Base-by-base conservation (phyloP, 92 coral and sea anemone genomes). In the Paragorgia papillata region DNA sequence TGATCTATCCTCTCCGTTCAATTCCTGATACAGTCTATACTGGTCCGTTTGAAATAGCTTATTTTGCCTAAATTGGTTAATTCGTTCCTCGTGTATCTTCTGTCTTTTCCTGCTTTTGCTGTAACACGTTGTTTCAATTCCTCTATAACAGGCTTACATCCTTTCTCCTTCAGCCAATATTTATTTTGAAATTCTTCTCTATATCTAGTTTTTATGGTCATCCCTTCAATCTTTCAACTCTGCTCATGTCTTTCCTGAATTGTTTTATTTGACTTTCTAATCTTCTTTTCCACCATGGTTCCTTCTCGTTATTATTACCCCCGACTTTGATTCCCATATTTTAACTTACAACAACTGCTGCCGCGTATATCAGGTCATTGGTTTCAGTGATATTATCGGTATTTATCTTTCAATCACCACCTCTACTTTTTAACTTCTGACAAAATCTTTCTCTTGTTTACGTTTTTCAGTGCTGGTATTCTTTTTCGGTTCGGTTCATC, bases 81-180 rank as follows among this genome's bases (percentile, higher is more conserved):
- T 4, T 4, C 10, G 43, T 10, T 37, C 43, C 43, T 10, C n/a
- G n/a, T 37, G 10, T 37, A 37, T 74, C 78, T 7, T 10, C 59
- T 40, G 39, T 58, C 57, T 69, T 80, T 80, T 48, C 66, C 67
- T 9, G 44, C 80, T 49, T 69, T 80, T 9, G 84, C 84, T 46
- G 67, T 69, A 22, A 64, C 56, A 15, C 78, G 32, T 66, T 82
- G 82, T 56, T 76, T 76, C 41, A 65, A 57, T 64, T 82, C 86
- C 69, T 82, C 78, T 2, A 63, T 53, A 13, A 82, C 86, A 9
- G 55, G 68, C 60, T 37, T 82, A 15, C 28, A 9, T 2, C 57
- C 83, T 83, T 83, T 54, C 74, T 60, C 70, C 27, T 46, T 62
- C 26, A 82, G 44, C 63, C 24, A 27, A 49, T 70, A 49, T 61